These are phyloP conservation scores for Sebastes vulpes DNA, from an alignment of 2,797 vertebrate species.

Conservation along the genomic window DNA sequence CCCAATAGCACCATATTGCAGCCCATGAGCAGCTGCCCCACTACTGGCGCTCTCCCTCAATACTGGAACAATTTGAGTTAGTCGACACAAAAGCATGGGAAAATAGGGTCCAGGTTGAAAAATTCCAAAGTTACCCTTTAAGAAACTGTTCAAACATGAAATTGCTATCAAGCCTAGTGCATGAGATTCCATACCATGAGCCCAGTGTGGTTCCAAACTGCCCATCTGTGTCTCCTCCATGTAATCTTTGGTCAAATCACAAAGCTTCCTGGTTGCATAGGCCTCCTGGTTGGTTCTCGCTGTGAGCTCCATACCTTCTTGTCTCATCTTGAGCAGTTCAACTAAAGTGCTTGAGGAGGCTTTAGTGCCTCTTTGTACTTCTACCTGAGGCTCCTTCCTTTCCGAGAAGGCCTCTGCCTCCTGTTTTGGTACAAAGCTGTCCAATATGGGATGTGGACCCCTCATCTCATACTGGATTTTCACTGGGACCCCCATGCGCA, in stretches of 20 bases:
- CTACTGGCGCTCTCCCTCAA: not conserved
- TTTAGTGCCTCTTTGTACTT: conserved; percentile 74
- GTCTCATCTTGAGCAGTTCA: conserved; percentile 91
- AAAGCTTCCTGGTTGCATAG: conserved; percentile 88
- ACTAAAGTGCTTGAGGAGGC: conserved; percentile 89
- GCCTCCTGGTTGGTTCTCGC: conserved; percentile 75
- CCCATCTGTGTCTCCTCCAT: conserved; percentile 83
- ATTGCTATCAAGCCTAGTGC: not conserved
- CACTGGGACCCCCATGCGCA: conserved; percentile 87
- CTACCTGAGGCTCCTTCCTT: conserved; percentile 80
- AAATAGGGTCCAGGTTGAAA: not conserved
- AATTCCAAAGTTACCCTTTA: not conserved
- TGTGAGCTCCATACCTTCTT: conserved; percentile 85
- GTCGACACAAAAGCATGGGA: not conserved
- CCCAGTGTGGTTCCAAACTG: conserved; percentile 87
- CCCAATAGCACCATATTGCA: not conserved
- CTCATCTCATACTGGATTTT: conserved; percentile 87
- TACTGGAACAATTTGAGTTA: not conserved
- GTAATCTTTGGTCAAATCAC: conserved; percentile 88
- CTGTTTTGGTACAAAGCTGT: conserved; percentile 53
- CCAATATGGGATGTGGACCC: not conserved
- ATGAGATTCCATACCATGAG: conserved; percentile 86
- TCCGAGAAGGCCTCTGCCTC: conserved; percentile 70
- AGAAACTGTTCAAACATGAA: conserved; percentile 29
- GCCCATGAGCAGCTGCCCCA: not conserved